A percentile compares a stretch with the other conserved stretches of the same genome.
Evolutionary conservation across 1,140 invertebrate species (phyloP).

Genomic region (Pinna nobilis): DNA sequence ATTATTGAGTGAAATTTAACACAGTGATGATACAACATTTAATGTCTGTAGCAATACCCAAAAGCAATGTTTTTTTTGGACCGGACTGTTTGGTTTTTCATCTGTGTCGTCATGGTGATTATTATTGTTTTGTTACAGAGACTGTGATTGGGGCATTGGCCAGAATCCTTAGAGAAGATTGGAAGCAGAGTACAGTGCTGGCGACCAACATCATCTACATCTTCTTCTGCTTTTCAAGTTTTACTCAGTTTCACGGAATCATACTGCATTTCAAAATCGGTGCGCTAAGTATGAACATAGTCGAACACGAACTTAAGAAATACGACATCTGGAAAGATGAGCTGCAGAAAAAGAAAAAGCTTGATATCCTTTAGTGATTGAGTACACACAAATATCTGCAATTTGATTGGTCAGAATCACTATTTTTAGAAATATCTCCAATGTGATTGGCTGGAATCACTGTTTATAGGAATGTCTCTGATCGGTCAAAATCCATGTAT

Average conservation of each 20-base stretch:
- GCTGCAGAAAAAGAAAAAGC: conserved; percentile 81
- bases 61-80: too few relatives aligned
- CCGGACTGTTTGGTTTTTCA: too few relatives aligned
- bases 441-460: too few relatives aligned
- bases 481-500: too few relatives aligned
- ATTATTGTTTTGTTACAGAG: conserved; percentile 80
- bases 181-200: conserved; percentile 95
- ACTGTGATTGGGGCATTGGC: conserved; percentile 96
- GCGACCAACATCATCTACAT: conserved; percentile 97
- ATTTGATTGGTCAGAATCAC: too few relatives aligned
- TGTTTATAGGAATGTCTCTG: too few relatives aligned
- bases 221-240: conserved; percentile 98
- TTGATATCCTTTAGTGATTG: conserved; percentile 75
- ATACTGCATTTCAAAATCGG: conserved; percentile 92
- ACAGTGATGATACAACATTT: too few relatives aligned
- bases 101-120: too few relatives aligned
- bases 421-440: too few relatives aligned
- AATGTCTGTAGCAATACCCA: too few relatives aligned
- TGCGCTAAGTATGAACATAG: conserved; percentile 95
- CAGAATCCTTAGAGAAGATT: conserved; percentile 96
- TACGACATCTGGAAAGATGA: conserved; percentile 96
- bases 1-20: too few relatives aligned
- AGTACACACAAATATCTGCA: too few relatives aligned
- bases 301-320: conserved; percentile 94
- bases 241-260: conserved; percentile 94